Percentiles rank a stretch among this genome's conserved stretches.
Evolutionary conservation across 35 echinoderm and acorn worm genomes (phyloP).

Genomic region (Strongylocentrotus purpuratus): DNA sequence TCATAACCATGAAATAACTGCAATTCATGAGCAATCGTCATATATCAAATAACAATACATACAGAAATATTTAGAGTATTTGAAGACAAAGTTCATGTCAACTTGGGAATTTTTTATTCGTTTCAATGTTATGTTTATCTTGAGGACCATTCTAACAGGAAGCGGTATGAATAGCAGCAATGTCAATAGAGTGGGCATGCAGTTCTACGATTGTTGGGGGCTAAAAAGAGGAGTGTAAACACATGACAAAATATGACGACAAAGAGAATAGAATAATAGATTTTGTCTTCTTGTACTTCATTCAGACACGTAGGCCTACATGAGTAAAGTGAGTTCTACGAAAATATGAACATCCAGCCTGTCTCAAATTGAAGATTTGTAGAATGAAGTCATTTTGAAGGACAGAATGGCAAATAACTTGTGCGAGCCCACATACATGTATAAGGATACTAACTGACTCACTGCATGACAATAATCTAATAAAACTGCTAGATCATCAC

Average conservation of each 20-base stretch:
- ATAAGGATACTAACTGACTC: background rate
- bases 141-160: background rate
- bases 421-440: background rate
- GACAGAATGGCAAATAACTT: background rate
- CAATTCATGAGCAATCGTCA: background rate
- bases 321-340: background rate
- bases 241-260: background rate
- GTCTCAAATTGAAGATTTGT: background rate
- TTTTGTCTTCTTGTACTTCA: background rate
- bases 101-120: background rate
- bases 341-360: too few species aligned
- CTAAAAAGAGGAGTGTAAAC: conserved; percentile 3
- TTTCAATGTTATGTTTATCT: background rate
- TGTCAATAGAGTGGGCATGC: background rate
- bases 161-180: background rate
- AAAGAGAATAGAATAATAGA: background rate
- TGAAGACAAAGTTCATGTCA: background rate
- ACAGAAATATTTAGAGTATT: background rate
- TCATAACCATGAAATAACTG: background rate
- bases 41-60: background rate
- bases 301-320: background rate
- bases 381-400: background rate
- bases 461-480: background rate
- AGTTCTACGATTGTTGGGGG: background rate
- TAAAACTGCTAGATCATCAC: background rate